Conservation (phyloP, 2,888 invertebrate genomes). For the Scrobipalpa costella region DNA sequence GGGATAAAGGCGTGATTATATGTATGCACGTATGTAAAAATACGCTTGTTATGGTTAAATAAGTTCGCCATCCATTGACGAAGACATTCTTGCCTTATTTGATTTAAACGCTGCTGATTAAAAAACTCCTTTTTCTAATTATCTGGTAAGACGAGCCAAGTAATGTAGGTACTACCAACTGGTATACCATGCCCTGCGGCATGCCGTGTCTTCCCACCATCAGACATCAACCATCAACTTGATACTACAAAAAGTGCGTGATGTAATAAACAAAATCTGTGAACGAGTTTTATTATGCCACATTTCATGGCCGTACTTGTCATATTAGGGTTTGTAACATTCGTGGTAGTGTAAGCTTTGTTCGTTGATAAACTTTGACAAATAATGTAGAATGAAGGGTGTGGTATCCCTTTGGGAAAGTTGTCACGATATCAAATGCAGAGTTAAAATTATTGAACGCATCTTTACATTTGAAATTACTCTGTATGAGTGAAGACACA, state of each 20-base stretch:
- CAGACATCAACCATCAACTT: not conserved
- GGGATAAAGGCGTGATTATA: no score
- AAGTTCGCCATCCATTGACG: no score
- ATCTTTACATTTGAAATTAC: no score
- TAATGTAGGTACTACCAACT: not conserved
- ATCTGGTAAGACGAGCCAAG: no score
- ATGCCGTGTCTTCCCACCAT: constrained; percentile 22
- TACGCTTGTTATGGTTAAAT: no score
- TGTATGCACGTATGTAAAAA: no score
- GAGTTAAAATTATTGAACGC: no score
- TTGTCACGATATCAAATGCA: no score
- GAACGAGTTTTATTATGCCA: constrained; percentile 15
- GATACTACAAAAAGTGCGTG: constrained; percentile 14
- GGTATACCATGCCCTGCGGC: constrained; percentile 7
- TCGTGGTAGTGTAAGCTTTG: not conserved
- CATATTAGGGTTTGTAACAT: not conserved
- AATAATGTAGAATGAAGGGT: no score
- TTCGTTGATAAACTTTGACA: constrained; percentile 10
- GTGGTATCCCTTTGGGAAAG: no score
- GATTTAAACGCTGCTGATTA: not conserved
- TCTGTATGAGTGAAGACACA: no score
- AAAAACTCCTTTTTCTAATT: not conserved
- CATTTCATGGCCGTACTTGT: not conserved
- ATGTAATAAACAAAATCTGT: constrained; percentile 26
- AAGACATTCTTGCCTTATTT: not conserved